Evolutionary conservation across 2,797 vertebrate genomes (phyloP).

Genomic region (Philypnodon macrostomus): DNA sequence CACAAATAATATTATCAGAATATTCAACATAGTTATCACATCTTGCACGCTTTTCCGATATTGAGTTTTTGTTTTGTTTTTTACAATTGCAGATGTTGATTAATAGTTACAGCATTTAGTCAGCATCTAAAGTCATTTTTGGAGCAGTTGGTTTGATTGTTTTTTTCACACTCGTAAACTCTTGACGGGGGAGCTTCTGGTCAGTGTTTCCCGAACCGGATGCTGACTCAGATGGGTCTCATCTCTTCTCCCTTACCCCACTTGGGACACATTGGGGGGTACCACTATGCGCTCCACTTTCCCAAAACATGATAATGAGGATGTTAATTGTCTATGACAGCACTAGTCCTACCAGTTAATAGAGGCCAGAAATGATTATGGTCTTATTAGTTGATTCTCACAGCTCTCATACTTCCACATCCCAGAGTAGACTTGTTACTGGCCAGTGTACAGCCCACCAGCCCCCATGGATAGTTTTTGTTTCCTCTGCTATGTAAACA

Average conservation of each 20-base stretch:
- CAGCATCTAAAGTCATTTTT: conserved; percentile 47
- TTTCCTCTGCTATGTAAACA: conserved; percentile 44
- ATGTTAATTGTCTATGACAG: conserved; percentile 80
- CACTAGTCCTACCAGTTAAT: conserved; percentile 60
- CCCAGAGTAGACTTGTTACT: conserved; percentile 27
- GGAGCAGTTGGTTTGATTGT: conserved; percentile 18
- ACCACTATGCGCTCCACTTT: conserved; percentile 62
- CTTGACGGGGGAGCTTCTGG: conserved; percentile 41
- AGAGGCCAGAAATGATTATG: conserved; percentile 52
- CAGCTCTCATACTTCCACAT: conserved; percentile 42
- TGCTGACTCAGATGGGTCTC: conserved; percentile 53
- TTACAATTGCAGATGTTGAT: conserved; percentile 34
- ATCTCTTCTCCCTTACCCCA: conserved; percentile 48
- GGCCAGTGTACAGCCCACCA: conserved; percentile 26
- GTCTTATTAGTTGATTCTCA: conserved; percentile 59
- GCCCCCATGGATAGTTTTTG: conserved; percentile 37
- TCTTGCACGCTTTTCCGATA: no score
- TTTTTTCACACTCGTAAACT: conserved; percentile 34
- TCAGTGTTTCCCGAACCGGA: conserved; percentile 42
- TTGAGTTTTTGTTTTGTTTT: no score
- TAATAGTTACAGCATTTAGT: conserved; percentile 30
- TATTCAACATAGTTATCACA: no score
- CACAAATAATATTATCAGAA: no score
- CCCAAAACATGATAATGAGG: conserved; percentile 76
- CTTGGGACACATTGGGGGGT: conserved; percentile 67